These are phyloP conservation scores for Cydia strobilella DNA, from an alignment of 1,140 invertebrate genomes.

Conservation along the genomic window DNA sequence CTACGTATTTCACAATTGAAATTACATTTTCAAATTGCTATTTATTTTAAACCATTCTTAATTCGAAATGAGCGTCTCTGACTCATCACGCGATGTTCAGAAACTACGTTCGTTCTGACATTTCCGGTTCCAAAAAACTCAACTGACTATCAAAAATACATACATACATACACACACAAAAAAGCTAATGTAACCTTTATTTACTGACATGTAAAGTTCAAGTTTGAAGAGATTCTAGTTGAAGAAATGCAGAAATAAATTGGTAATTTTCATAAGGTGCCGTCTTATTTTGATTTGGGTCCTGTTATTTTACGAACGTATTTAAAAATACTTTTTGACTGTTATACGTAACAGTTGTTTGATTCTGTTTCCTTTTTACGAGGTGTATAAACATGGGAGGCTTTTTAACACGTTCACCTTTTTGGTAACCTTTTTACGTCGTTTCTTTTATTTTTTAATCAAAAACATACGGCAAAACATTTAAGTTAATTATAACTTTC, in stretches of 20 bases:
- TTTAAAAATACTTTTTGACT: constrained; percentile 39
- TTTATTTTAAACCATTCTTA: constrained; percentile 25
- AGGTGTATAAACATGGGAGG: constrained; percentile 13
- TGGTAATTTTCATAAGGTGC: constrained; percentile 35
- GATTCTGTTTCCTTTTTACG: constrained; percentile 21
- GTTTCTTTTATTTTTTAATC: not conserved
- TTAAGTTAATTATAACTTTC: not conserved
- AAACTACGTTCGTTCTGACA: constrained; percentile 63
- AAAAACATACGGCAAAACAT: not conserved
- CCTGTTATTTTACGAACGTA: constrained; percentile 43
- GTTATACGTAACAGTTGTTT: constrained; percentile 37
- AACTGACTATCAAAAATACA: constrained; percentile 45
- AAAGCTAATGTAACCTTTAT: constrained; percentile 33
- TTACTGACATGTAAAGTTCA: constrained; percentile 34
- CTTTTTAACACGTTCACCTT: constrained; percentile 7
- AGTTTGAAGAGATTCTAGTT: constrained; percentile 20
- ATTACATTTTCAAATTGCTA: constrained; percentile 38
- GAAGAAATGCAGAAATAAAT: not conserved
- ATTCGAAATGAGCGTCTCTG: constrained; percentile 30
- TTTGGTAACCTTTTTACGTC: not conserved
- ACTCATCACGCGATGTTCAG: constrained; percentile 54
- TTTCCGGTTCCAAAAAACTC: constrained; percentile 59
- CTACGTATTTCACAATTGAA: constrained; percentile 50
- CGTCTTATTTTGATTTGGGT: constrained; percentile 54
- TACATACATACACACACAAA: constrained; percentile 21